These are phyloP conservation scores for Turritopsis rubra DNA, from an alignment of 30 jellyfish, hydroid and myxozoan species.

Conservation along the genomic window DNA sequence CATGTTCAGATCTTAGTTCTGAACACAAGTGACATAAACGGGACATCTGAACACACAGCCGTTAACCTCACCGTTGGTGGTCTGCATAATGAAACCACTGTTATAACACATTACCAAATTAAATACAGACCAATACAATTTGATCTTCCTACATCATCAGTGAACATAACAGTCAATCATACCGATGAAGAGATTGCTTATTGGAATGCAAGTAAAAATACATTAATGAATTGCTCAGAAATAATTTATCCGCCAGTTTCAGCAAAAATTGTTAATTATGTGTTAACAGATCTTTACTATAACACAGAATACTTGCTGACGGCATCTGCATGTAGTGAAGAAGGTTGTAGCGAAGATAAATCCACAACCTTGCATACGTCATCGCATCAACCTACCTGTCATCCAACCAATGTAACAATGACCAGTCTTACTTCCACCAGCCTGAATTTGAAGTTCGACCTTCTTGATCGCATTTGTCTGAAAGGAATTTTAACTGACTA, in stretches of 20 bases:
- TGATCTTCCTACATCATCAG: not conserved
- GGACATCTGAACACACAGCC: not conserved
- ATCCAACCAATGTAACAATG: not conserved
- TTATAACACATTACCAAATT: not conserved
- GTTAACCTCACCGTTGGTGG: not conserved
- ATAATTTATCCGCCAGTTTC: not conserved
- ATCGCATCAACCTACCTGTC: not conserved
- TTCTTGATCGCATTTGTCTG: conserved; percentile 3
- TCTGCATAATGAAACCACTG: not conserved
- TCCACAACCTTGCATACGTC: not conserved
- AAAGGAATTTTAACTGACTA: not conserved
- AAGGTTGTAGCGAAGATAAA: not conserved
- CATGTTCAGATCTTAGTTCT: not conserved
- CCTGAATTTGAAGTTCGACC: not conserved
- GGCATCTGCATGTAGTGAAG: conserved; percentile 3
- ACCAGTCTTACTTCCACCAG: not conserved
- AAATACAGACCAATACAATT: not conserved
- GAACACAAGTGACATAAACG: not conserved
- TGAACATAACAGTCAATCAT: not conserved
- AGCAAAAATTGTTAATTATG: not conserved
- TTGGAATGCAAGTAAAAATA: not conserved
- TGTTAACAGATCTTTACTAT: not conserved
- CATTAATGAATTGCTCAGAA: not conserved
- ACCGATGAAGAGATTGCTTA: not conserved
- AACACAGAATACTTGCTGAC: not conserved